A percentile compares a stretch with the other conserved stretches of the same genome.
Conservation (phyloP, 2,113 vertebrate species). For the Mustelus asterias region DNA sequence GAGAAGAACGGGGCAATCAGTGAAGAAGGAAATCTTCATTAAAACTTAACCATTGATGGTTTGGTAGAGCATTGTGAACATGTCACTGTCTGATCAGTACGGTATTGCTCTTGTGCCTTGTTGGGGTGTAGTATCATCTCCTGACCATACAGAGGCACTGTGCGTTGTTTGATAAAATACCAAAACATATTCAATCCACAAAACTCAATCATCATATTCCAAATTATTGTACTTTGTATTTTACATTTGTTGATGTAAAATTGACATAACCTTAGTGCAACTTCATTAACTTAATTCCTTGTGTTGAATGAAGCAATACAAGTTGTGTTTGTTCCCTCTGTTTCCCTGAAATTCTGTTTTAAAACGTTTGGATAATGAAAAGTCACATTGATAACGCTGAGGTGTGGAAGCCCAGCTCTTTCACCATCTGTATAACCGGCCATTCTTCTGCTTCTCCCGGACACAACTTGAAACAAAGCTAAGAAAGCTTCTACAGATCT, state of each 20-base stretch:
- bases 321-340: background rate
- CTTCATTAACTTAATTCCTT: background rate
- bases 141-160: background rate
- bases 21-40: background rate
- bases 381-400: slow-evolving; percentile 10
- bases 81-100: background rate
- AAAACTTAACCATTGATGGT: background rate
- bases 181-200: background rate
- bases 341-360: background rate
- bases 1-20: background rate
- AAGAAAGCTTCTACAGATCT: slow-evolving; percentile 32
- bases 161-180: background rate
- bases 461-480: background rate
- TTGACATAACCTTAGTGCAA: background rate
- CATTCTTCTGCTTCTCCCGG: slow-evolving; percentile 45
- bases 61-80: background rate
- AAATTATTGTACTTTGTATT: background rate
- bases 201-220: background rate
- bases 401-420: slow-evolving; percentile 45
- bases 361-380: background rate
- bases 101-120: background rate
- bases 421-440: slow-evolving; percentile 53
- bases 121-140: background rate
- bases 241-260: background rate
- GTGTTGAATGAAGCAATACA: background rate